phyloP scores from a whole-genome alignment of 2,888 invertebrate genomes.

The Alentia gelatinosa region DNA sequence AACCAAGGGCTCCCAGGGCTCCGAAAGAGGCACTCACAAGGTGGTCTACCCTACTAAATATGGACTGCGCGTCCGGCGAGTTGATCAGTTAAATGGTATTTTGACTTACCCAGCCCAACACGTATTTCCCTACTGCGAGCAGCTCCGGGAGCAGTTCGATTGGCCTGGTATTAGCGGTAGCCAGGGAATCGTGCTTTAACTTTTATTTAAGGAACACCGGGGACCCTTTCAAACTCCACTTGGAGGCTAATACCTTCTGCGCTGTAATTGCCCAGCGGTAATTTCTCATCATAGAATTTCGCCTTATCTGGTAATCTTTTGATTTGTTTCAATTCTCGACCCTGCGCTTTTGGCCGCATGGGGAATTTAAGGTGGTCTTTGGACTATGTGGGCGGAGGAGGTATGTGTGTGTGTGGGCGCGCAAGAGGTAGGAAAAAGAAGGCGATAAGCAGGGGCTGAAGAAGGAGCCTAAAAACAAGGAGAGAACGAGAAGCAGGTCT shows the following conservation, averaged over 20 bases:
- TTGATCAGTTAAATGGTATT: background rate
- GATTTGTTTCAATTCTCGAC: background rate
- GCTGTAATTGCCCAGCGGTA: background rate
- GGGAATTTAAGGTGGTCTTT: background rate
- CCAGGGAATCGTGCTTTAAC: background rate
- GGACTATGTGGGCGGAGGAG: background rate
- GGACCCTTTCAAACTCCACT: background rate
- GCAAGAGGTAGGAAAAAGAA: no score
- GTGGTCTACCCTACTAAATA: background rate
- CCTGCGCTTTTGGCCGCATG: background rate
- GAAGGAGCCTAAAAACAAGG: background rate
- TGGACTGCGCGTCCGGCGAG: background rate
- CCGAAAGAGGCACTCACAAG: no score
- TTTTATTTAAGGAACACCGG: background rate
- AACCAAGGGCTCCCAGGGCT: no score
- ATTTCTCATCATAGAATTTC: background rate
- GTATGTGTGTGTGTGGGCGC: background rate
- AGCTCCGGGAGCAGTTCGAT: background rate
- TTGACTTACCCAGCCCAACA: background rate
- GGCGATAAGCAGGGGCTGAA: background rate
- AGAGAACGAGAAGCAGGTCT: background rate
- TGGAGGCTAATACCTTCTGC: background rate
- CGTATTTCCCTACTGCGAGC: background rate
- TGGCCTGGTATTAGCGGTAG: background rate
- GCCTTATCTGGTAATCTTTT: background rate